Base-by-base conservation (phyloP, 2,113 vertebrate genomes). In the Felis catus region DNA sequence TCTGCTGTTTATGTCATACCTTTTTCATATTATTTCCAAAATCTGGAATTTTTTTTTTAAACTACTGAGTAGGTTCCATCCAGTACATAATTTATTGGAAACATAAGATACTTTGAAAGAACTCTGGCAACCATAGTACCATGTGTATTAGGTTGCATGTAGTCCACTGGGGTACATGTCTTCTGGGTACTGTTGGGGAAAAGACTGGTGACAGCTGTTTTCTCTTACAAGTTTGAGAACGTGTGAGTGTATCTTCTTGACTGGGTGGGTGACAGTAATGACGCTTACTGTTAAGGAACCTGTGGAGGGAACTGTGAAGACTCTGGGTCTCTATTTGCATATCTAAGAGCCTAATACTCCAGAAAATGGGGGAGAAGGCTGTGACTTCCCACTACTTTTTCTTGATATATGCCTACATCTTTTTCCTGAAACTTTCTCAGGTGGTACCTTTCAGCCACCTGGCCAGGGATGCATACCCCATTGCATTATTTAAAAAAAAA, bases 11-110 rank as follows among this genome's bases (percentile, higher is more conserved):
- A 65, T 65, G 8, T 89, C 29, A 63, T 18, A 41, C 27, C 8
- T 61, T 78, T n/a, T 94, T 97, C 10, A 45, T 86, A 61, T 70
- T 96, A 70, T 92, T 93, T 94, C 9, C 36, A 85, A 81, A 82
- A 39, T 85, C 31, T 91, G 33, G 36, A 18, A 15, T 85, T 88
- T 87, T 96, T 66, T 85, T 7, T 71, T 88, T 85, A 76, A 66
- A 68, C 3, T 90, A 61, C 5, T 31, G 51, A 80, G 0, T 68
- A 71, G 73, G 10, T 94, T 78, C 33, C 9, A 68, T 70, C 19
- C 78, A 83, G 15, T 70, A 4, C 83, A 4, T 76, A 73, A 87
- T 48, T 95, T 79, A 78, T 55, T 76, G 33, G 31, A 96, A 33
- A 65, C 16, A 10, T 58, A 83, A 73, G 93, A 92, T 55, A 39